Conservation (phyloP, 1,140 invertebrate species). For the Drosophila elegans region DNA sequence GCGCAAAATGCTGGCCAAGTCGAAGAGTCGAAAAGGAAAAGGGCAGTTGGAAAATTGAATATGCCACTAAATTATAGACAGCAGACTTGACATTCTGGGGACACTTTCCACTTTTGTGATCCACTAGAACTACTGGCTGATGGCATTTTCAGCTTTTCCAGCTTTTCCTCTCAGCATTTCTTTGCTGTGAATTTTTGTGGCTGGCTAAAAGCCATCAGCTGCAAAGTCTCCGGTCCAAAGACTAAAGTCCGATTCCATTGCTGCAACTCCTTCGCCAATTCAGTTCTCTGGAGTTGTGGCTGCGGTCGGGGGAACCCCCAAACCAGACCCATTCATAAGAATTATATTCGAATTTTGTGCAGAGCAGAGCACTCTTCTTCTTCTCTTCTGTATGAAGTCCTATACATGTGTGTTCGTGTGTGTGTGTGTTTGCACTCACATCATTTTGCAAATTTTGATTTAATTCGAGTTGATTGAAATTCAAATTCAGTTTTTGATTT, state of each 20-base stretch:
- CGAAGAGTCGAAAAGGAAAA: neutral
- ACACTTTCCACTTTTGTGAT: constrained; percentile 74
- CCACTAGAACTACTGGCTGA: constrained; percentile 11
- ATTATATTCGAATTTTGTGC: constrained; percentile 75
- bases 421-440: constrained; percentile 53
- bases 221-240: constrained; percentile 3
- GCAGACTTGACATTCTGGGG: constrained; percentile 44
- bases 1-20: constrained; percentile 2
- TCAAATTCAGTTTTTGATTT: constrained; percentile 75
- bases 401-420: constrained; percentile 1
- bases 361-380: constrained; percentile 13
- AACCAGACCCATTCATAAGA: constrained; percentile 62
- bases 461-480: constrained; percentile 77
- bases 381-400: neutral
- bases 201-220: constrained; percentile 51
- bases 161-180: neutral
- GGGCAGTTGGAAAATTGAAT: constrained; percentile 59
- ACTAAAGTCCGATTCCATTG: constrained; percentile 7
- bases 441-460: constrained; percentile 78
- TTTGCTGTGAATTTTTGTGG: constrained; percentile 58
- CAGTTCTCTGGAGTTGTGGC: constrained; percentile 18
- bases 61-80: constrained; percentile 62
- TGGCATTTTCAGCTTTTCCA: constrained; percentile 12
- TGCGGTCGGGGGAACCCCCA: constrained; percentile 41
- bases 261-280: constrained; percentile 8